Evolutionary conservation across 1,140 invertebrate genomes (phyloP).

Genomic region (Palaemon carinicauda): DNA sequence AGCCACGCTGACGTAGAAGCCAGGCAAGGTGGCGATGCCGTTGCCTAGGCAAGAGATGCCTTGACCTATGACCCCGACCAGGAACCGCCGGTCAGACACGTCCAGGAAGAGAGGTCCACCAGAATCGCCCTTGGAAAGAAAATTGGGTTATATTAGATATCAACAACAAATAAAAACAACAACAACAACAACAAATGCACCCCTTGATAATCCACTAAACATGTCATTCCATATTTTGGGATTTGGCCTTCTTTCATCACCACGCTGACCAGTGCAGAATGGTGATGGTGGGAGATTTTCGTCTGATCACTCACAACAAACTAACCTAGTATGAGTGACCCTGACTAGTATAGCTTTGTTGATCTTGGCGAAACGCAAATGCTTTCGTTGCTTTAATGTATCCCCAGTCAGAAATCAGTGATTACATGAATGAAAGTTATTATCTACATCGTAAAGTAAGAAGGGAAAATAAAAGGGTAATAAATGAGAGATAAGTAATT

Average conservation of each 20-base stretch:
- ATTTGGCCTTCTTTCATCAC: no score
- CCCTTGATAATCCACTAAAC: no score
- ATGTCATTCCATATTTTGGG: no score
- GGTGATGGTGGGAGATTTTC: not conserved
- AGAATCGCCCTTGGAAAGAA: not conserved
- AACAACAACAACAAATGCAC: no score
- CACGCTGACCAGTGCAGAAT: not conserved
- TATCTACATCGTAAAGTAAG: no score
- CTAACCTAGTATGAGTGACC: not conserved
- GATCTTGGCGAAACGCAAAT: no score
- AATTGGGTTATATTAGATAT: not conserved
- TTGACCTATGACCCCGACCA: not conserved
- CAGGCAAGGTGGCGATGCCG: not conserved
- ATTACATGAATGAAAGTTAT: no score
- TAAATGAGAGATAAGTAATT: no score
- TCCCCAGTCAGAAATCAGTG: not conserved
- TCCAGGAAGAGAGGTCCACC: constrained; percentile 1
- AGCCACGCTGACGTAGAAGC: constrained; percentile 10
- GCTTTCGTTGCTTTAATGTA: no score
- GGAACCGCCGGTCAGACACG: not conserved
- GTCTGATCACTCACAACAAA: not conserved
- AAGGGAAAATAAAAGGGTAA: no score
- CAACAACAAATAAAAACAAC: not conserved
- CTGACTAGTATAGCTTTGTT: no score
- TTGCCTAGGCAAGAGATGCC: not conserved